Evolutionary conservation across 2,113 vertebrate species (phyloP), one percentile per base, ranked within the genome.

Genomic region (Halichoerus grypus): DNA sequence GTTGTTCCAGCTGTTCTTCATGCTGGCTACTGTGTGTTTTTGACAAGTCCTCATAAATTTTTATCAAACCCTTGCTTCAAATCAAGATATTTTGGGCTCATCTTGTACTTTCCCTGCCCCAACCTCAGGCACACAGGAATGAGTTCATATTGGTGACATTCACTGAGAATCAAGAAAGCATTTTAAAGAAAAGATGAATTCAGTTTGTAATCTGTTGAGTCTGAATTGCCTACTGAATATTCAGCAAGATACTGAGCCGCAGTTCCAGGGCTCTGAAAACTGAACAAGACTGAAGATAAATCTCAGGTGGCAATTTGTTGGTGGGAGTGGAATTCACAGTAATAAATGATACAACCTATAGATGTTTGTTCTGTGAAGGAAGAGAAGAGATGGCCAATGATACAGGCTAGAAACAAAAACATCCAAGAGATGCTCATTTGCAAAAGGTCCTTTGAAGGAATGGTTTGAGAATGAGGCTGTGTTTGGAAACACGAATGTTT

Each of bases 101-200:
- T 72, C 39, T 80, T 92, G 6, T 74, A 80, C 36, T 85, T 95
- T 89, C 1, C 33, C 36, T 74, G 7, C 18, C 28, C 39, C 26
- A 86, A 18, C 3, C 39, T 67, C 42, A 49, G 74, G 14, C 42
- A 31, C 74, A 77, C 42, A 77, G 12, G 39, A 74, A 74, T 49
- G 74, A 49, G 46, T 69, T 76, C 49, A 76, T 21, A 65, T 39
- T 59, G 46, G 11, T 93, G 49, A 76, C 28, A 87, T 22, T 57
- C 21, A 81, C 26, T 15, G n/a, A 97, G 61, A n/a, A 42, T 7
- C 81, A 42, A 81, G 63, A 71, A 51, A 49, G n/a, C 53, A n/a
- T 87, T 81, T 88, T 53, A 74, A 90, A 26, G 74, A 33, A 33
- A 86, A 46, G 22, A 93, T 72, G 36, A 91, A 91, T 65, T 88